A percentile compares a stretch with the other conserved stretches of the same genome.
Conservation (phyloP, 2,113 vertebrate genomes). For the mouse (Mus musculus) region GRCm39 chr11:67290001-67290500, state of each 20-base stretch:
- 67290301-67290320: background rate
- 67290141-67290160: background rate
- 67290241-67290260: background rate
- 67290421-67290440: background rate
- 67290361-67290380: background rate
- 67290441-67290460: background rate
- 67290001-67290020: too few species aligned
- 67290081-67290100: too few species aligned
- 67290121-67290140: background rate
- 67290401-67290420: background rate
- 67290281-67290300: background rate
- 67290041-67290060: too few species aligned
- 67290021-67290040: too few species aligned
- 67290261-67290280: background rate
- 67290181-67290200: background rate
- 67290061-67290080: too few species aligned
- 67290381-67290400: background rate
- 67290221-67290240: background rate
- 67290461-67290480: background rate
- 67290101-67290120: too few species aligned
- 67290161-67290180: background rate
- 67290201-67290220: background rate
- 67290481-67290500: background rate
- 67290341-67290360: background rate
- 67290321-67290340: background rate